Percentiles rank a stretch among this genome's conserved stretches.
Conservation (phyloP, 2,797 vertebrate genomes). For the Pseudocheirus occidentalis region DNA sequence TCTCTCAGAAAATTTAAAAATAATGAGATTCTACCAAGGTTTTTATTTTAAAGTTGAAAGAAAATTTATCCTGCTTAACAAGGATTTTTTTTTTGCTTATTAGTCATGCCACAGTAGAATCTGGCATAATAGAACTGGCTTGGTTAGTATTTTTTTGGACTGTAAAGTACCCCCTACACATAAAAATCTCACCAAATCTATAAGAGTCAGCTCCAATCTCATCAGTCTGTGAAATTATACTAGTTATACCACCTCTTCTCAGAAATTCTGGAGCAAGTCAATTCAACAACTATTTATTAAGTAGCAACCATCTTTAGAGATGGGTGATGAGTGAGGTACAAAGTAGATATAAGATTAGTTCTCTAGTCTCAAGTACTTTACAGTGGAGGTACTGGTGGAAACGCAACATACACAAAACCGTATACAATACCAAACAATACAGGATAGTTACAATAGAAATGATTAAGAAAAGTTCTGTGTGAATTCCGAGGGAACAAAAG, state of each 20-base stretch:
- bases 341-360: not conserved
- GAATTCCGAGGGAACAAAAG: not conserved
- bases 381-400: not conserved
- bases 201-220: not conserved
- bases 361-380: not conserved
- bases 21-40: not conserved
- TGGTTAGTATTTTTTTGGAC: accelerated
- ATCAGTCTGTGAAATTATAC: not conserved
- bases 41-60: slow-evolving; percentile 21
- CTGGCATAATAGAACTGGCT: not conserved
- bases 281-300: not conserved
- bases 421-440: not conserved
- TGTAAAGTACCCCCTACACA: not conserved
- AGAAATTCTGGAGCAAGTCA: not conserved
- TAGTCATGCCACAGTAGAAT: not conserved
- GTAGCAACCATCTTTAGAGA: not conserved
- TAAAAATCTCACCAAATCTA: slow-evolving; percentile 30
- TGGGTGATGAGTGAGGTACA: not conserved
- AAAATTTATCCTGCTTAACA: not conserved
- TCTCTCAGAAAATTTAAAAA: slow-evolving; percentile 41
- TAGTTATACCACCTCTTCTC: not conserved
- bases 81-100: slow-evolving; percentile 28
- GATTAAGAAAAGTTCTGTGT: not conserved
- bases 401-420: not conserved
- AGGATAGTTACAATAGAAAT: not conserved